phyloP scores from a whole-genome alignment of 2,797 vertebrate species.

The Astyanax mexicanus region DNA sequence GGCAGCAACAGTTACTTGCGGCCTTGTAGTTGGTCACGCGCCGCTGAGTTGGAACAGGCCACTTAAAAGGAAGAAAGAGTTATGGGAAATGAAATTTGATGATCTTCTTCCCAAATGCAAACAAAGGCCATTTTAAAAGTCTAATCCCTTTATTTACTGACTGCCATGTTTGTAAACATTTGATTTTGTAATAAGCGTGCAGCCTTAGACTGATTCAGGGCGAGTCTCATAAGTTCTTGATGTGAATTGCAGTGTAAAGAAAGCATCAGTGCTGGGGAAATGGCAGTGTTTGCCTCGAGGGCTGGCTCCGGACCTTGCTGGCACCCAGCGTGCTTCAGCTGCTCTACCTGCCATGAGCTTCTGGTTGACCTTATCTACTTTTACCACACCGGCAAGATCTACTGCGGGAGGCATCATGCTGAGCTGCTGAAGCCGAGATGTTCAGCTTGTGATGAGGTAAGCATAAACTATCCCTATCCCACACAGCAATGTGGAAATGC shows the following conservation, averaged over 20 bases:
- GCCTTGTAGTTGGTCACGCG: constrained; percentile 63
- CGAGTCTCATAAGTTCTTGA: constrained; percentile 9
- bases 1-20: constrained; percentile 63
- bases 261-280: constrained; percentile 89
- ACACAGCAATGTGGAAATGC: too few species aligned
- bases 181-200: not conserved
- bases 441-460: constrained; percentile 88
- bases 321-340: constrained; percentile 94
- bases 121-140: constrained; percentile 6
- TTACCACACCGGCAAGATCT: constrained; percentile 92
- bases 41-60: constrained; percentile 56
- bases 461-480: not conserved
- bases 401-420: constrained; percentile 94
- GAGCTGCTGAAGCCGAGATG: constrained; percentile 96
- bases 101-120: constrained; percentile 9
- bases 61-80: constrained; percentile 37
- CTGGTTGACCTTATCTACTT: constrained; percentile 98
- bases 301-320: constrained; percentile 91
- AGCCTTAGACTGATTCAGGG: not conserved
- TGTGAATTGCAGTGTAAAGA: constrained; percentile 71
- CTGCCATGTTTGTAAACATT: constrained; percentile 4
- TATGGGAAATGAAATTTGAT: constrained; percentile 36
- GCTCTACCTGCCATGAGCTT: constrained; percentile 90
- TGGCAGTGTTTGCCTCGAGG: constrained; percentile 93
- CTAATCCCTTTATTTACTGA: not conserved